Percentiles rank a stretch among this genome's conserved stretches.
Conservation (phyloP, 1,140 invertebrate genomes). For the Tetramorium parvispinum region DNA sequence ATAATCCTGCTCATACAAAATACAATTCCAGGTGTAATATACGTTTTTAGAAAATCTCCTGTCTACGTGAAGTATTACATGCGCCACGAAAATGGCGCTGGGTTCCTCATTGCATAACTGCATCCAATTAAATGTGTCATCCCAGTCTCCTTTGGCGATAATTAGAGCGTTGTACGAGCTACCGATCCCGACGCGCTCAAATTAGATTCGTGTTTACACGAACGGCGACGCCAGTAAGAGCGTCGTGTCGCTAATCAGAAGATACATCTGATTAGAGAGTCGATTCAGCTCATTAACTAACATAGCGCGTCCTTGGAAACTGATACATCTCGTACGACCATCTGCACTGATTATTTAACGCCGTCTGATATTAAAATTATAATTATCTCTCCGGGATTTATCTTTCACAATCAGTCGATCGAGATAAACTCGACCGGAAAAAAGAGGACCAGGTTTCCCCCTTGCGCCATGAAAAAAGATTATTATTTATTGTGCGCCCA, state of each 20-base stretch:
- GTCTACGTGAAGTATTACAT: no score
- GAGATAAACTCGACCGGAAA: background rate
- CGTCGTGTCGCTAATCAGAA: conserved; percentile 77
- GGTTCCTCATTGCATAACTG: no score
- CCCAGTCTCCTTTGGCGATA: conserved; percentile 60
- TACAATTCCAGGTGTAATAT: no score
- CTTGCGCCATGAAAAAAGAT: conserved; percentile 1
- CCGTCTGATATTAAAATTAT: conserved; percentile 62
- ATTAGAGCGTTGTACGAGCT: conserved; percentile 70
- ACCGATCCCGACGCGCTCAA: conserved; percentile 68
- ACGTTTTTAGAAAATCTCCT: no score
- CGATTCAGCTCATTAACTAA: conserved; percentile 79
- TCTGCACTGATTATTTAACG: conserved; percentile 74
- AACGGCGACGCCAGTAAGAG: conserved; percentile 53
- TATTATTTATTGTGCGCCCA: conserved; percentile 7
- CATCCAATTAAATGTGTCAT: conserved; percentile 37
- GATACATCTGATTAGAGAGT: conserved; percentile 83
- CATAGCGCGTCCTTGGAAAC: conserved; percentile 63
- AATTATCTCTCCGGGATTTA: conserved; percentile 70
- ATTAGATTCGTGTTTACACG: conserved; percentile 80
- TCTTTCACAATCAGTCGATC: conserved; percentile 15
- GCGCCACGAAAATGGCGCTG: no score
- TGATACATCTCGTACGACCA: conserved; percentile 72
- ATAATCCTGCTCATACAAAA: no score
- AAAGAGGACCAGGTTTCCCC: background rate